phyloP scores from a whole-genome alignment of 2,797 vertebrate genomes.

The Phaenicophaeus curvirostris region DNA sequence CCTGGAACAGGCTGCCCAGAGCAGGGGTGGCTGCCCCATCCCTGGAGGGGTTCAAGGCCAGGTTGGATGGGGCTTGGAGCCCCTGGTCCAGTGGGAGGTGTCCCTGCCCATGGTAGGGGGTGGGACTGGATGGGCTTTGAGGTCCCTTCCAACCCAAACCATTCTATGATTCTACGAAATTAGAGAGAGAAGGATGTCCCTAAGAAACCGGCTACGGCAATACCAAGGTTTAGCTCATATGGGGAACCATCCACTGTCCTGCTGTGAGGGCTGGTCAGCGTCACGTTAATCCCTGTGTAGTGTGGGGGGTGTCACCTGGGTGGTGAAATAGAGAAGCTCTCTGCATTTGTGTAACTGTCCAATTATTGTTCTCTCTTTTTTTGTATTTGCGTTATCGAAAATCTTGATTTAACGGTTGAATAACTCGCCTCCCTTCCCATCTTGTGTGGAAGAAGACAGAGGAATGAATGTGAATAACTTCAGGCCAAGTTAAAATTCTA shows the following conservation, averaged over 20 bases:
- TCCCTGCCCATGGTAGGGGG: too few species aligned
- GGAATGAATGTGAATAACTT: background rate
- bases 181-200: background rate
- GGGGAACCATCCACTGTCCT: background rate
- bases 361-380: background rate
- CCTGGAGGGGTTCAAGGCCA: too few species aligned
- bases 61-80: too few species aligned
- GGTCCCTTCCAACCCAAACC: too few species aligned
- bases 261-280: background rate
- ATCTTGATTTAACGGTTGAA: background rate
- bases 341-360: background rate
- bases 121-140: too few species aligned
- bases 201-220: background rate
- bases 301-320: background rate
- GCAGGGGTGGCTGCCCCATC: too few species aligned
- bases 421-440: background rate
- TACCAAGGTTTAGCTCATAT: background rate
- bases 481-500: slow-evolving; percentile 9
- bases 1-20: too few species aligned
- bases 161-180: too few species aligned
- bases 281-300: background rate
- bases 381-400: background rate
- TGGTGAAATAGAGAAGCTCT: background rate
- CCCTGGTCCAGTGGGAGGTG: too few species aligned
- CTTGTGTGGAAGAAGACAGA: background rate